phyloP scores from a whole-genome alignment of 2,888 invertebrate species.

The Antheraea assamensis region DNA sequence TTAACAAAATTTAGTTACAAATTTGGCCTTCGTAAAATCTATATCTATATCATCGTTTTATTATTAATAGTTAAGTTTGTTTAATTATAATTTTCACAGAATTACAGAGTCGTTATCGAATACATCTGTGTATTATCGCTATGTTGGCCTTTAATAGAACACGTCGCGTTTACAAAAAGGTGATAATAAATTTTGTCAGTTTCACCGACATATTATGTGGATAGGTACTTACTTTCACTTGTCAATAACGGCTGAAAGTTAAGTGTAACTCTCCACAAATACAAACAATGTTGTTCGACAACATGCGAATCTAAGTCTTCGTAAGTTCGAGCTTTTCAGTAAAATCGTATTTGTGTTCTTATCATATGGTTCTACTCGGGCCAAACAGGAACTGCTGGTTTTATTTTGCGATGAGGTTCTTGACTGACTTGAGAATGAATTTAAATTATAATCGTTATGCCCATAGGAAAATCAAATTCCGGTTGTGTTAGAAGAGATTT shows the following conservation, averaged over 20 bases:
- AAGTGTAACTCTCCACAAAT: neutral
- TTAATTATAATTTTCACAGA: conserved; percentile 7
- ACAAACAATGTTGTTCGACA: neutral
- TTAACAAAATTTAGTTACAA: neutral
- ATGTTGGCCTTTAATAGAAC: neutral
- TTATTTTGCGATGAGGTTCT: too few relatives aligned
- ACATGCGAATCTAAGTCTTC: neutral
- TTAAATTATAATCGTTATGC: too few relatives aligned
- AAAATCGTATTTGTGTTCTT: too few relatives aligned
- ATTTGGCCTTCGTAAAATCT: neutral
- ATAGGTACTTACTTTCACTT: neutral
- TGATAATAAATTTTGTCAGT: conserved; percentile 22
- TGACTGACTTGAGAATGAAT: too few relatives aligned
- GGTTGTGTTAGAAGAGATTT: too few relatives aligned
- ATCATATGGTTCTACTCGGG: too few relatives aligned
- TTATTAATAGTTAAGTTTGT: neutral
- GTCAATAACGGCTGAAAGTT: neutral
- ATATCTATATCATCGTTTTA: neutral
- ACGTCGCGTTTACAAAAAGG: conserved; percentile 9
- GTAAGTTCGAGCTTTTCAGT: too few relatives aligned
- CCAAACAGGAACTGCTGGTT: too few relatives aligned
- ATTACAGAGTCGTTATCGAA: conserved; percentile 15
- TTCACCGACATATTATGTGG: conserved; percentile 27
- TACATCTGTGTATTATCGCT: conserved; percentile 13
- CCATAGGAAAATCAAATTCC: too few relatives aligned